phyloP scores from a whole-genome alignment of 2,888 invertebrate genomes.

The Epinotia nisella region DNA sequence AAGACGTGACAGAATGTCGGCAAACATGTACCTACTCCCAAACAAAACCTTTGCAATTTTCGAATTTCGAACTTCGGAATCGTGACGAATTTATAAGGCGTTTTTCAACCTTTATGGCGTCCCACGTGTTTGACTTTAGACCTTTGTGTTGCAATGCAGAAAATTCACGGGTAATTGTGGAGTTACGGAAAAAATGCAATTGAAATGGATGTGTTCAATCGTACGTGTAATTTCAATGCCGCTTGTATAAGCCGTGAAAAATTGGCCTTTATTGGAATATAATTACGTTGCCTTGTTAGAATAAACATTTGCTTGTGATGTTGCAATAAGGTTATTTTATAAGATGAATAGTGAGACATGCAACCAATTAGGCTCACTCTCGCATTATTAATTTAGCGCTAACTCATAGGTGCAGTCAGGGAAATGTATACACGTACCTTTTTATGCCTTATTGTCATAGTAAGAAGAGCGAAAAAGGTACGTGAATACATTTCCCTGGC shows the following conservation, averaged over 20 bases:
- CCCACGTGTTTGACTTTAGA: slow-evolving; percentile 73
- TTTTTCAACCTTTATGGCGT: slow-evolving; percentile 75
- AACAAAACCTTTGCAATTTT: slow-evolving; percentile 64
- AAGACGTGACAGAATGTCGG: slow-evolving; percentile 84
- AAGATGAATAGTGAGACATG: slow-evolving; percentile 1
- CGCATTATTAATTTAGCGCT: background rate
- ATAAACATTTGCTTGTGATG: slow-evolving; percentile 18
- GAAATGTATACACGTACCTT: too few relatives aligned
- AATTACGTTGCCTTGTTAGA: slow-evolving; percentile 43
- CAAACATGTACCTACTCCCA: slow-evolving; percentile 81
- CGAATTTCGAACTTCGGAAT: slow-evolving; percentile 48
- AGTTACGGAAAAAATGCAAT: slow-evolving; percentile 70
- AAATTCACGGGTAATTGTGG: slow-evolving; percentile 71
- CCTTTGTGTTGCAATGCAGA: slow-evolving; percentile 73
- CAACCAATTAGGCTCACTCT: slow-evolving; percentile 6
- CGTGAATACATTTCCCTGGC: too few relatives aligned
- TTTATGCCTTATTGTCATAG: too few relatives aligned
- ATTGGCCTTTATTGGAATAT: slow-evolving; percentile 53
- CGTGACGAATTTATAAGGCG: slow-evolving; percentile 72
- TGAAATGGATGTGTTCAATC: slow-evolving; percentile 64
- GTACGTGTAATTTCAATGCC: slow-evolving; percentile 58
- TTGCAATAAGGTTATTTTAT: slow-evolving; percentile 10
- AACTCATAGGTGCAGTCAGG: too few relatives aligned
- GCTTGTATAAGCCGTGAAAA: slow-evolving; percentile 66
- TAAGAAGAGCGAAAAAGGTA: too few relatives aligned